phyloP scores from a whole-genome alignment of 1,140 invertebrate genomes.

The Drosophila biarmipes region DNA sequence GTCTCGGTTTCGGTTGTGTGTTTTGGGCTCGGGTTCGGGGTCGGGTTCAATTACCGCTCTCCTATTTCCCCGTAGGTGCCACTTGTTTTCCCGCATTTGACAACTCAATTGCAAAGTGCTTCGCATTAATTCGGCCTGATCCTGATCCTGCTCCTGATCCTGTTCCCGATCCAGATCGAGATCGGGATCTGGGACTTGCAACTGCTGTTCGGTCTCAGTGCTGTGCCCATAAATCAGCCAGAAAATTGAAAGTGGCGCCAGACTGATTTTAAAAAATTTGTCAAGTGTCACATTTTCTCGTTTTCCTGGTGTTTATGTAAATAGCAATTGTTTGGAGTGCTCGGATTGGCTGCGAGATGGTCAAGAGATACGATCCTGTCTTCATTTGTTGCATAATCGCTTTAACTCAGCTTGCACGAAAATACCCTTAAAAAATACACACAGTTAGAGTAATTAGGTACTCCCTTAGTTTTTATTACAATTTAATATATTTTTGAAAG shows the following conservation, averaged over 20 bases:
- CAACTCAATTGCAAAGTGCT: conserved; percentile 74
- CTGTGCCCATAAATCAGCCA: conserved; percentile 66
- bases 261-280: conserved; percentile 25
- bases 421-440: no score
- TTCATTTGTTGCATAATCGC: conserved; percentile 1
- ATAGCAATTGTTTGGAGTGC: conserved; percentile 19
- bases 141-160: conserved; percentile 20
- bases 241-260: conserved; percentile 34
- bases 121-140: conserved; percentile 56
- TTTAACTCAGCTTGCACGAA: background rate
- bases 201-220: conserved; percentile 70
- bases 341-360: background rate
- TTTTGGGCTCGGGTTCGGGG: background rate
- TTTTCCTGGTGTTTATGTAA: conserved; percentile 32
- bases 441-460: no score
- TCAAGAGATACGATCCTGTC: background rate
- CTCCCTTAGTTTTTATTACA: no score
- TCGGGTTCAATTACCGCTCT: conserved; percentile 22
- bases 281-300: conserved; percentile 41
- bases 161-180: conserved; percentile 23
- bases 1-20: background rate
- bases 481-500: no score
- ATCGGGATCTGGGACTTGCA: conserved; percentile 32
- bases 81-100: conserved; percentile 54
- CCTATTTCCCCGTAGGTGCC: conserved; percentile 51